phyloP scores from a whole-genome alignment of 2,888 invertebrate species.

The Acronicta aceris region DNA sequence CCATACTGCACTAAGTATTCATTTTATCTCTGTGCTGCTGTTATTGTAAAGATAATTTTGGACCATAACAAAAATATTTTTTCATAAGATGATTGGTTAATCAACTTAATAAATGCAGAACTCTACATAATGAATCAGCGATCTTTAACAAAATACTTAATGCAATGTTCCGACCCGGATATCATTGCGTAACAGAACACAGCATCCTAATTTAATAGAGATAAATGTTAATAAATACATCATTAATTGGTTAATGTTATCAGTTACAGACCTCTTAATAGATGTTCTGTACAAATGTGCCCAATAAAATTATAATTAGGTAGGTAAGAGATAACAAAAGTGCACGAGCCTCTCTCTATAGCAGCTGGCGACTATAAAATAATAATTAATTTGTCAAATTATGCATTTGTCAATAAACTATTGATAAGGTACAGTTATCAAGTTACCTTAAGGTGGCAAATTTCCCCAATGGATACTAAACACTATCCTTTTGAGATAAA shows the following conservation, averaged over 20 bases:
- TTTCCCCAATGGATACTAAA: too few relatives aligned
- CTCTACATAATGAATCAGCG: slow-evolving; percentile 12
- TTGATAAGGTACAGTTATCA: too few relatives aligned
- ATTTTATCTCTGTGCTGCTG: too few relatives aligned
- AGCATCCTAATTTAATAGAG: slow-evolving; percentile 13
- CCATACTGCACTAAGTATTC: too few relatives aligned
- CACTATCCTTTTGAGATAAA: too few relatives aligned
- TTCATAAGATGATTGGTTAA: too few relatives aligned
- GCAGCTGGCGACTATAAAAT: too few relatives aligned
- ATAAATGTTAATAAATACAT: slow-evolving; percentile 2
- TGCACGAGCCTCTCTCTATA: not conserved
- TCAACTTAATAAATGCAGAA: too few relatives aligned
- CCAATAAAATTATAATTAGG: not conserved
- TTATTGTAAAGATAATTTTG: too few relatives aligned
- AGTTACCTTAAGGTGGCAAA: too few relatives aligned
- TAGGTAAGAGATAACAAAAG: not conserved
- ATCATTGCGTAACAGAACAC: slow-evolving; percentile 1
- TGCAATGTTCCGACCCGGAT: slow-evolving; percentile 25
- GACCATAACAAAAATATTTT: too few relatives aligned
- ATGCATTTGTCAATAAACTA: not conserved
- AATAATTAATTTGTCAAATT: not conserved
- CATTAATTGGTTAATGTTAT: not conserved
- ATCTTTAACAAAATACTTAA: slow-evolving; percentile 14
- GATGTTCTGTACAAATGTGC: not conserved
- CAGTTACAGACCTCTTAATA: not conserved